Base-by-base conservation (phyloP, 2,113 vertebrate species). In the Echinops telfairi region DNA sequence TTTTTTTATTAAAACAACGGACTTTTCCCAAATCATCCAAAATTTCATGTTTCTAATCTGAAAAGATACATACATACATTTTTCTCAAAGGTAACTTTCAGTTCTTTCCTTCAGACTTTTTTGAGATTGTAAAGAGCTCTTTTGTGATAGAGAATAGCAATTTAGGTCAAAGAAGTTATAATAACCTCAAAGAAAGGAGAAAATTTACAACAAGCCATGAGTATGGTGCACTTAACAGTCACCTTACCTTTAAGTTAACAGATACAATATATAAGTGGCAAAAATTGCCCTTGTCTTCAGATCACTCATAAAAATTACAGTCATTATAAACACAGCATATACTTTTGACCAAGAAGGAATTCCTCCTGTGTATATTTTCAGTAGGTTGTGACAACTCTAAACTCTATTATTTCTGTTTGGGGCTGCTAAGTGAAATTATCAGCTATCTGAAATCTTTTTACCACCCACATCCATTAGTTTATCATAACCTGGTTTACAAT, bases 241-340 rank as follows among this genome's bases (percentile, higher is more conserved):
- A 93, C 31, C 33, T 75, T 86, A 86, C n/a, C 43, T 84, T 94
- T 89, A 36, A 94, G 89, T 94, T 94, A 92, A 94, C 68, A 95
- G 83, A 91, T 92, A 90, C 89, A 95, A 97, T 96, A 95, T 95
- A 94, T 84, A 95, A 93, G 81, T 95, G 86, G 82, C 60, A 90
- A 94, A 94, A 95, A 91, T 87, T 87, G 62, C 20, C 47, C 84
- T 94, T 82, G 64, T 93, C 73, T 87, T 95, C 84, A 93, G 84
- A 95, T 82, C 71, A 66, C 23, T 76, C 87, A 83, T 91, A 92
- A 78, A 96, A 95, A 96, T 92, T 93, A 97, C 53, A 96, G 89
- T 95, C 57, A 92, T 96, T 97, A 92, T 83, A 91, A 64, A 79
- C 62, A 91, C 2, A 92, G 75, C 16, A 77, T 95, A 87, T 87